Base-by-base conservation (phyloP, 2,797 vertebrate species). In the Anguilla megastoma region DNA sequence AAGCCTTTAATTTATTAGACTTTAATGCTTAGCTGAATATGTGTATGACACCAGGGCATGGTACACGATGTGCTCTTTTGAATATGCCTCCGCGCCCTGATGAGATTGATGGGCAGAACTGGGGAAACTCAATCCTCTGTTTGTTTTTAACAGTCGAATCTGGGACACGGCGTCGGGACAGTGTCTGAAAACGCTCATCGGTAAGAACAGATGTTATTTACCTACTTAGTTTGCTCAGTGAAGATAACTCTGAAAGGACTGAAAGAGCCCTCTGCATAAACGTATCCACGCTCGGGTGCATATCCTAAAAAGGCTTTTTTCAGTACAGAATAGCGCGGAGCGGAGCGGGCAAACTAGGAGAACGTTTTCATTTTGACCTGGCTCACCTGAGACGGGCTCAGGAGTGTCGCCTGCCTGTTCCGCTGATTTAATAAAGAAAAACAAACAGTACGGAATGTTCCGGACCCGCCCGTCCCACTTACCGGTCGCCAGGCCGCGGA, bases 81-180 rank as follows among this genome's bases (percentile, higher is more conserved):
- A 76, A 9, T 71, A 9, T 30, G 9, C 27, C 9, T 16, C 24
- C 0, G 24, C 2, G 71, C 16, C 14, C 71, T 36, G 14, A 16
- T 76, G 71, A 36, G 10, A 2, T 41, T 3, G 14, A 41, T 18
- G 14, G 30, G 7, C 33, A 41, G 7, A 21, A n/a, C 12, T 56
- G 41, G 54, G 36, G 50, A 87, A 60, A 52, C 27, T 69, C 63
- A 79, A 48, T 76, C 27, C 58, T 50, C 21, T 79, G 48, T 80
- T 82, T 86, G 54, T 85, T 89, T 0, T 91, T 84, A 71, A 45
- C 93, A 99, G 99, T 90, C 98, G 99, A 88, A 99, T 99, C 95
- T 99, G 98, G 99, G 99, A 99, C 94, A 99, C 98, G 0, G 99
- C 99, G 0, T 99, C 98, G 0, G 99, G 99, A 2, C 99, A 99